Evolutionary conservation across 2,113 vertebrate species (phyloP).

Genomic region (Paralichthys olivaceus): DNA sequence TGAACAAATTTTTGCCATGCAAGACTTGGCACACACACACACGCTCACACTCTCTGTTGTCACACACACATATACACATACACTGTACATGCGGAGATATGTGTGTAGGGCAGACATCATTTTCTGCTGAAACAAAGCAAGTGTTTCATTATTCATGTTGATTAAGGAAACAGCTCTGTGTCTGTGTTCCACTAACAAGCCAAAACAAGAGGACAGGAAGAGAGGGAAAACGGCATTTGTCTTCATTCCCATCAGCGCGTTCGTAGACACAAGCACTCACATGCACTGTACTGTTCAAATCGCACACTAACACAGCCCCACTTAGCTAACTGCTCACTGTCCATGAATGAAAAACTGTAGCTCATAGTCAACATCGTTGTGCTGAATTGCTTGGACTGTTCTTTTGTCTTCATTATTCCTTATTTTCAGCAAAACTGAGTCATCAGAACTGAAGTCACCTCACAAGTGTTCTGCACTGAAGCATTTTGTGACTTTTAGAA

Average conservation of each 20-base stretch:
- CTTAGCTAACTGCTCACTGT: constrained; percentile 3
- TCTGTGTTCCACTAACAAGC: constrained; percentile 61
- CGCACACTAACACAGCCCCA: neutral
- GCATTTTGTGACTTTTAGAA: too few species aligned
- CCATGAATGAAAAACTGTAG: constrained; percentile 11
- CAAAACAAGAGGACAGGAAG: constrained; percentile 35
- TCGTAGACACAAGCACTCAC: constrained; percentile 6
- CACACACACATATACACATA: neutral
- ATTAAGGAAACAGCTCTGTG: constrained; percentile 61
- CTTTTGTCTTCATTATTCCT: neutral
- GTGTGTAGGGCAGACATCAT: constrained; percentile 28
- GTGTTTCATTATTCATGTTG: constrained; percentile 69
- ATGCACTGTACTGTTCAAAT: neutral
- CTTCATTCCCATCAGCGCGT: constrained; percentile 35
- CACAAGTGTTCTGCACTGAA: neutral
- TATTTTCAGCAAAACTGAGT: neutral
- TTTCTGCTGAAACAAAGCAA: constrained; percentile 61
- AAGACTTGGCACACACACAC: constrained; percentile 7
- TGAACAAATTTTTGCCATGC: constrained; percentile 31
- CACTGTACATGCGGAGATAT: neutral
- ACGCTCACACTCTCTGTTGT: neutral
- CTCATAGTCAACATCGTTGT: neutral
- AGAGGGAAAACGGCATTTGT: constrained; percentile 35
- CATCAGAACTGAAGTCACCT: neutral
- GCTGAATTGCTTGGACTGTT: neutral